Base-by-base conservation (phyloP, 2,113 vertebrate genomes). In the Rhea pennata region DNA sequence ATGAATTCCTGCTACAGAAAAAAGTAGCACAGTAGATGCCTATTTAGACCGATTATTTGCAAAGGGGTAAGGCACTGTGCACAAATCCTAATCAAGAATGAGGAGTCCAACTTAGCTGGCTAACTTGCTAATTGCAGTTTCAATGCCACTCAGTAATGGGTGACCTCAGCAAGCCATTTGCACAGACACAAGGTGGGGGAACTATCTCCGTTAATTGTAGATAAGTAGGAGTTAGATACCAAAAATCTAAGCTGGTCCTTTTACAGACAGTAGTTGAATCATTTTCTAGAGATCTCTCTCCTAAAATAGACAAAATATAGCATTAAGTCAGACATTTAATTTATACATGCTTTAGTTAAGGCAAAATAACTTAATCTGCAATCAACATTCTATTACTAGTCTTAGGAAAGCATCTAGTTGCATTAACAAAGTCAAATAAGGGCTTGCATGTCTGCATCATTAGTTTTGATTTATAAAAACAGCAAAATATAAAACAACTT, bases 301-400 rank as follows among this genome's bases (percentile, higher is more conserved):
- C 73, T 82, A 74, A 71, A 86, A 8, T 12, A 84, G 59, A 51
- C 29, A 40, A 31, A 78, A 31, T 4, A 10, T 4, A 26, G 20
- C 36, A 48, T 23, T 29, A 70, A 10, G 23, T 90, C 29, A 31
- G 16, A 36, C 27, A 58, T 20, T 29, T 11, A 8, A 77, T n/a
- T 53, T 77, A 83, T 29, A 84, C 42, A 3, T 61, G 50, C 15
- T 21, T 67, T 50, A 36, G 50, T 24, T 50, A 78, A 87, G 39
- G 76, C 42, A 92, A 84, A 94, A 81, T 29, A 92, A 73, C 36
- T 48, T 48, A 15, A 19, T 27, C 58, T 70, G 64, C 64, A 61
- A n/a, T 42, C 33, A 64, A 61, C 50, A 51, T 27, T 70, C 33
- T 53, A 4, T n/a, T 56, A 64, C 33, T 71, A 29, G 8, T 70